Evolutionary conservation across 2,888 invertebrate species (phyloP).

Genomic region (Candidula unifasciata): DNA sequence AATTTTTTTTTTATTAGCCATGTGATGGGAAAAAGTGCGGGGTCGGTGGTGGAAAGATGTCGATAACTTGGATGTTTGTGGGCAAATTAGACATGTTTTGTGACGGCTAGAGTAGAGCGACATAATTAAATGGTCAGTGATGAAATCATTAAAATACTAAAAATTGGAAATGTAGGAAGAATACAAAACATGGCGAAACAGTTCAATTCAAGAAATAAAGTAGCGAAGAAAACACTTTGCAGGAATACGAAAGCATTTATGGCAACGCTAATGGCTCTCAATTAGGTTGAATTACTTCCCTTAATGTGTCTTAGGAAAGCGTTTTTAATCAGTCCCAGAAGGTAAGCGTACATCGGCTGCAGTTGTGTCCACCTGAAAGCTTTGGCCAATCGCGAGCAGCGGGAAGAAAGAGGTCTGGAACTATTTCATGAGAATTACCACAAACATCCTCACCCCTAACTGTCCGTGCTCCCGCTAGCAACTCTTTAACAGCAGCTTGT

Average conservation of each 20-base stretch:
- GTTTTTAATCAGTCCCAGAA: background rate
- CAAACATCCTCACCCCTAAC: background rate
- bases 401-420: no score
- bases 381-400: background rate
- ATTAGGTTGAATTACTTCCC: conserved; percentile 33
- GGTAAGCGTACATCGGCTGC: background rate
- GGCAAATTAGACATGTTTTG: no score
- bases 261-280: conserved; percentile 11
- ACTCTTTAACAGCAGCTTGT: background rate
- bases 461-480: background rate
- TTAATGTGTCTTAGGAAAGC: conserved; percentile 22
- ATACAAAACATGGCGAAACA: background rate
- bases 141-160: background rate
- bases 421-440: background rate
- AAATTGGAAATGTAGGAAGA: background rate
- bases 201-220: background rate
- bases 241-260: background rate
- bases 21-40: background rate
- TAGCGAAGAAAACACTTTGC: background rate
- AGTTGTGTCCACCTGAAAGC: background rate
- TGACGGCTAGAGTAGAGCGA: background rate
- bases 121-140: background rate
- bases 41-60: no score
- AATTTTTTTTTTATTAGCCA: background rate
- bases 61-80: no score